Evolutionary conservation across 2,113 vertebrate species (phyloP), one percentile per base, ranked within the genome.

Genomic region (Astur gentilis): DNA sequence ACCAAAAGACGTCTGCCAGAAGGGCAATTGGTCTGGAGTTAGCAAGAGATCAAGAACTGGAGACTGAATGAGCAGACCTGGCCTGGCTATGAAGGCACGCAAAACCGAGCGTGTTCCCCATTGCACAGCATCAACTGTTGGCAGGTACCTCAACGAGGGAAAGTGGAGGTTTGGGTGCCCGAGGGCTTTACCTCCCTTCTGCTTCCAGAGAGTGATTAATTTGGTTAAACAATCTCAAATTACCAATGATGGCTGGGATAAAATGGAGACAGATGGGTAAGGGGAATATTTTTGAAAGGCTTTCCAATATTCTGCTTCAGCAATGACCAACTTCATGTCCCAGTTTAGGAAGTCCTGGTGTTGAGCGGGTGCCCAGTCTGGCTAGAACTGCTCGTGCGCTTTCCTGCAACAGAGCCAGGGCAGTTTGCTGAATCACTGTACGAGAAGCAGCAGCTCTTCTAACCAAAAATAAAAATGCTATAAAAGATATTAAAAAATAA

Each of bases 91-190:
- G 66, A 34, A 42, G 61, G 17, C 10, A 4, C 11, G 5, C 29
- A 13, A 26, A 47, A 36, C 3, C 2, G 2, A 73, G 54, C 16
- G 44, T 32, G n/a, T 50, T 84, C 31, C 23, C 13, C 50, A 32
- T 50, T 1, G 3, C 1, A 3, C 10, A 36, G 13, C 45, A 49
- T 25, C 70, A 19, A 6, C 32, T 12, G 1, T 13, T 66, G 45
- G 31, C 40, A 19, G 40, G 17, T 31, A 4, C 31, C 9, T 76
- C 57, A 40, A 0, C 0, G 10, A 26, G 45, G 25, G 29, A 40
- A 27, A 36, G 50, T 31, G 25, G 76, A 54, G 34, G 15, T 47
- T 54, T 26, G 18, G 38, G 26, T 69, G 31, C 54, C 40, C 0
- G 0, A 38, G 32, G 23, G 27, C 36, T 85, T 29, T 38, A 14